A percentile compares a stretch with the other conserved stretches of the same genome.
Conservation (phyloP, 2,797 vertebrate species). For the Platalea minor region DNA sequence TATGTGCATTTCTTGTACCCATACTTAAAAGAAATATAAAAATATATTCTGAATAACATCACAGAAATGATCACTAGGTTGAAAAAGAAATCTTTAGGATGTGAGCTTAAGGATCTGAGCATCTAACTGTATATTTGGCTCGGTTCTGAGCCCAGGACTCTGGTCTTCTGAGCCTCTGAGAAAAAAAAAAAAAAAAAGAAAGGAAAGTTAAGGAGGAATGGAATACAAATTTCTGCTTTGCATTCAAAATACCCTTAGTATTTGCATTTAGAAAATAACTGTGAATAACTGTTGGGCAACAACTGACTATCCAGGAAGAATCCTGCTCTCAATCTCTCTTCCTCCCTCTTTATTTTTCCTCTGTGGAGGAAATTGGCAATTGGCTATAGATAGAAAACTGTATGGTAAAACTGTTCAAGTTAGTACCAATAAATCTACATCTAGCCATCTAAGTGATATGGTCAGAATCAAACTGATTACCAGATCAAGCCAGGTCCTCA, state of each 20-base stretch:
- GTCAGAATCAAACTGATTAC: not conserved
- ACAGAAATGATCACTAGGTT: not conserved
- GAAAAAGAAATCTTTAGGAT: not conserved
- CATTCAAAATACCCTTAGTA: not conserved
- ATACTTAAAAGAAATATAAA: not conserved
- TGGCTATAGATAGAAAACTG: not conserved
- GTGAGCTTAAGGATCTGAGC: not conserved
- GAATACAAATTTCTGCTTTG: not conserved
- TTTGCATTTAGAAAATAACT: not conserved
- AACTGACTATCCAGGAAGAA: not conserved
- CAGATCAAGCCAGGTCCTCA: not conserved
- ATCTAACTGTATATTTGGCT: not conserved
- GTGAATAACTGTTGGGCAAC: not conserved
- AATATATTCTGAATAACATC: not conserved
- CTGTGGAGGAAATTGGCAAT: not conserved
- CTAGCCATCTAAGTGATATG: not conserved
- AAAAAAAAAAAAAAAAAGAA: not conserved
- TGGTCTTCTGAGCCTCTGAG: not conserved
- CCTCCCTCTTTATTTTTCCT: not conserved
- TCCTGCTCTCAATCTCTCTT: not conserved
- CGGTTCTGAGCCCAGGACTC: not conserved
- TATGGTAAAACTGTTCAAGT: not conserved
- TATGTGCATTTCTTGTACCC: not conserved
- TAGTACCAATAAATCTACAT: not conserved
- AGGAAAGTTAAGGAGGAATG: not conserved